Conservation (phyloP, 1,140 invertebrate species). For the Heliconius congener region DNA sequence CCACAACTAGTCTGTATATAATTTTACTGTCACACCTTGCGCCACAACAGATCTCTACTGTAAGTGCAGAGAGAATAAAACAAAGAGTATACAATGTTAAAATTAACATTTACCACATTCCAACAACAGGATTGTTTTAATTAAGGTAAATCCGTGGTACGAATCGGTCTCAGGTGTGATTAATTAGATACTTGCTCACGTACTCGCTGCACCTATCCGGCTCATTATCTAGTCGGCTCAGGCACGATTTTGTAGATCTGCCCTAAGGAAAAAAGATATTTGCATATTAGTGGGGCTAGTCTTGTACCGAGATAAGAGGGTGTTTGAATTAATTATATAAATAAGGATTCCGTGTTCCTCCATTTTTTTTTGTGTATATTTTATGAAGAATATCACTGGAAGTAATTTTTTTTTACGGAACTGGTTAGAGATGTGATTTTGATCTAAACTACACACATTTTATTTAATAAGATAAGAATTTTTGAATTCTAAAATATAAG, state of each 20-base stretch:
- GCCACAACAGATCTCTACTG: no score
- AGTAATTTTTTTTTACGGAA: neutral
- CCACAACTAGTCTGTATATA: no score
- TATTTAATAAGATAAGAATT: no score
- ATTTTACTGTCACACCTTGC: no score
- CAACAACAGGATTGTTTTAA: slow-evolving; percentile 40
- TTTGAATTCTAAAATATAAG: neutral
- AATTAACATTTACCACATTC: slow-evolving; percentile 6
- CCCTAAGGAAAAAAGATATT: slow-evolving; percentile 61
- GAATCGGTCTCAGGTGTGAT: slow-evolving; percentile 59
- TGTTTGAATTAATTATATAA: slow-evolving; percentile 33
- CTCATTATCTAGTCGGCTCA: slow-evolving; percentile 69
- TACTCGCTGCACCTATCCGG: slow-evolving; percentile 60
- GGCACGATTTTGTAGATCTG: slow-evolving; percentile 73
- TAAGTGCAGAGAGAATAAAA: neutral
- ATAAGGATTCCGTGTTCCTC: slow-evolving; percentile 18
- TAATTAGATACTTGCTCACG: slow-evolving; percentile 67
- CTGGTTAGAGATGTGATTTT: neutral
- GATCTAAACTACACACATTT: neutral
- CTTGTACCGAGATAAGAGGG: slow-evolving; percentile 43
- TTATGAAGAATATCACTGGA: neutral
- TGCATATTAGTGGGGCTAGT: slow-evolving; percentile 54
- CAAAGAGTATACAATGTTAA: neutral
- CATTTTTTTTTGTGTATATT: neutral
- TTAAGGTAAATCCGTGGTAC: slow-evolving; percentile 50